Percentiles rank a stretch among this genome's conserved stretches.
phyloP scores from a whole-genome alignment of 1,140 invertebrate genomes.

The Bombus difficillimus region DNA sequence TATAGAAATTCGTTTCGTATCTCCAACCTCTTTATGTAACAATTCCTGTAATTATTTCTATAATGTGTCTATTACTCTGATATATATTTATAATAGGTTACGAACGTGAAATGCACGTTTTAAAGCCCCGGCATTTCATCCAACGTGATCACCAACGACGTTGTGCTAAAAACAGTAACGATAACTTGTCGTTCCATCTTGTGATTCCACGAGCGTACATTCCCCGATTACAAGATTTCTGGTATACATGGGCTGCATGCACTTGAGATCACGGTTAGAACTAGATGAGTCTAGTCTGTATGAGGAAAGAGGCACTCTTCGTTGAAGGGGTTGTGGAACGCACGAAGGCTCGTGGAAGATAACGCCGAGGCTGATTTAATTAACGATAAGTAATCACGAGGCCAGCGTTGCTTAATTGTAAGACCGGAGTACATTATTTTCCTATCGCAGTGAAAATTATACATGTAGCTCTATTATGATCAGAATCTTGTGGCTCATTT shows the following conservation, averaged over 20 bases:
- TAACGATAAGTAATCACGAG: slow-evolving; percentile 67
- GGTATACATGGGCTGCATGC: not conserved
- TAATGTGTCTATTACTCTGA: too few species aligned
- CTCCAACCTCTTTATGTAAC: not conserved
- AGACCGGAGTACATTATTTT: slow-evolving; percentile 24
- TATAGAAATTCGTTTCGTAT: not conserved
- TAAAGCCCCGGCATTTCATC: too few species aligned
- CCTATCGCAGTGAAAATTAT: slow-evolving; percentile 46
- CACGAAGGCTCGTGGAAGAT: slow-evolving; percentile 33
- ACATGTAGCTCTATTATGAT: slow-evolving; percentile 38
- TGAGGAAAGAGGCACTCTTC: not conserved
- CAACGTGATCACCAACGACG: not conserved
- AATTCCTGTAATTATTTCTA: not conserved
- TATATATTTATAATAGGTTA: not conserved
- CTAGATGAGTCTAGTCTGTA: not conserved
- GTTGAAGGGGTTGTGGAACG: slow-evolving; percentile 22
- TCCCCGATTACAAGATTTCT: slow-evolving; percentile 10
- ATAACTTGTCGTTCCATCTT: slow-evolving; percentile 12
- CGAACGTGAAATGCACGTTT: not conserved
- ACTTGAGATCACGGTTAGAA: not conserved
- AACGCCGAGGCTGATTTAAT: slow-evolving; percentile 61
- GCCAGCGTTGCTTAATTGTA: slow-evolving; percentile 54
- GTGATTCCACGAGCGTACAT: not conserved
- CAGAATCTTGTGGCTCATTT: slow-evolving; percentile 35
- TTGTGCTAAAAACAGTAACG: not conserved